Percentiles rank a stretch among this genome's conserved stretches.
Conservation (phyloP, 2,888 invertebrate genomes). For the Anthophora plumipes region DNA sequence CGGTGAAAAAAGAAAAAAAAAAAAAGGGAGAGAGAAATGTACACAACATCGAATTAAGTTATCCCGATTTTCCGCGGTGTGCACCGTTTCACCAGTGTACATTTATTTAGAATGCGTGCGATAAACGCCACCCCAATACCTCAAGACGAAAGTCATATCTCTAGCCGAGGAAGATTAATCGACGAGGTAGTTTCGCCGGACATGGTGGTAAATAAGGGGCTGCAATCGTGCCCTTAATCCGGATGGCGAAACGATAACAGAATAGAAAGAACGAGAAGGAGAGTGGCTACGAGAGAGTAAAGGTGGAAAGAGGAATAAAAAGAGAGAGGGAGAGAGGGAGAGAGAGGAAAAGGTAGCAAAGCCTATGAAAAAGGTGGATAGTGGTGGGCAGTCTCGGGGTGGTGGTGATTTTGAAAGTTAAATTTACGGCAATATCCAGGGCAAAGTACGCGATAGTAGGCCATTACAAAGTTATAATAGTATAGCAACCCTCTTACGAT, state of each 20-base stretch:
- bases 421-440: slow-evolving; percentile 65
- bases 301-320: too few relatives aligned
- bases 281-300: neutral
- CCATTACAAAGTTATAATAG: slow-evolving; percentile 71
- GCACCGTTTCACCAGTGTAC: too few relatives aligned
- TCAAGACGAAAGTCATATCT: slow-evolving; percentile 37
- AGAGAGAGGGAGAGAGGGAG: too few relatives aligned
- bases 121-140: slow-evolving; percentile 24
- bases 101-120: slow-evolving; percentile 21
- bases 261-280: too few relatives aligned
- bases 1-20: too few relatives aligned
- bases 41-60: slow-evolving; percentile 15
- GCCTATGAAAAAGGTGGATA: slow-evolving; percentile 36
- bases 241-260: slow-evolving; percentile 23
- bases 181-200: slow-evolving; percentile 6
- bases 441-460: slow-evolving; percentile 65
- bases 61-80: slow-evolving; percentile 22
- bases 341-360: neutral
- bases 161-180: slow-evolving; percentile 38
- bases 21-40: too few relatives aligned
- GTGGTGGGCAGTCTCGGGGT: slow-evolving; percentile 4
- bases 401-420: slow-evolving; percentile 50
- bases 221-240: slow-evolving; percentile 35
- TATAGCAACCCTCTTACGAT: slow-evolving; percentile 61
- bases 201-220: slow-evolving; percentile 23